phyloP scores from a whole-genome alignment of 53 echinoderm and acorn worm species.

The Henricia sp. region DNA sequence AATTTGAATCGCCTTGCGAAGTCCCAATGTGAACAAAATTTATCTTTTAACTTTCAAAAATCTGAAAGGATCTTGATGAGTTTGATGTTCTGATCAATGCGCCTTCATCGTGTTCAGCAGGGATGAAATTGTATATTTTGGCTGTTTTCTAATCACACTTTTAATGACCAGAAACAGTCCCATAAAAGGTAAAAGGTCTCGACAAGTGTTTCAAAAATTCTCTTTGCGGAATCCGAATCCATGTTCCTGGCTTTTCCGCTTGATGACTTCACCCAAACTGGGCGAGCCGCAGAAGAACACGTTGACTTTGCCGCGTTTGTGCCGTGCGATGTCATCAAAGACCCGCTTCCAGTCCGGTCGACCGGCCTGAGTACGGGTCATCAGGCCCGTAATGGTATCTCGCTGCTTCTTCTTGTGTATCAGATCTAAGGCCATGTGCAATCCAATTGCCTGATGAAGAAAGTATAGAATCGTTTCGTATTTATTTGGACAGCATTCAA shows the following conservation, averaged over 20 bases:
- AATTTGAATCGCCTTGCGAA: too few species aligned
- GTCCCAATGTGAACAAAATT: too few species aligned
- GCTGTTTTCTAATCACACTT: too few species aligned
- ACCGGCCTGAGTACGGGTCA: slow-evolving; percentile 92
- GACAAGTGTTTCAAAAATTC: slow-evolving; percentile 71
- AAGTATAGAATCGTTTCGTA: not conserved
- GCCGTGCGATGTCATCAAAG: slow-evolving; percentile 71
- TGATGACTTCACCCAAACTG: slow-evolving; percentile 76
- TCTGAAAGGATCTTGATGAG: too few species aligned
- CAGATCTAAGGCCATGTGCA: slow-evolving; percentile 91
- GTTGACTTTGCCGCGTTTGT: slow-evolving; percentile 79
- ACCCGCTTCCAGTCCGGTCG: slow-evolving; percentile 95
- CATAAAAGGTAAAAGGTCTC: too few species aligned
- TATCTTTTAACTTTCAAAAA: too few species aligned
- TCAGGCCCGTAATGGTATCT: slow-evolving; percentile 90
- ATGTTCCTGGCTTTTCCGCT: slow-evolving; percentile 74
- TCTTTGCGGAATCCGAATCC: slow-evolving; percentile 92
- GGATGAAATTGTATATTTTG: too few species aligned
- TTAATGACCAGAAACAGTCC: too few species aligned
- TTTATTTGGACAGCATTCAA: not conserved
- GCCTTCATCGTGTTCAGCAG: too few species aligned
- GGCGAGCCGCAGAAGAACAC: slow-evolving; percentile 97
- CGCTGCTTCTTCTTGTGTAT: slow-evolving; percentile 89
- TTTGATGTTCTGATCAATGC: too few species aligned
- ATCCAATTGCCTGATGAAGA: slow-evolving; percentile 70